Conservation (phyloP, 2,888 invertebrate genomes). For the Dolichomitus sp. region DNA sequence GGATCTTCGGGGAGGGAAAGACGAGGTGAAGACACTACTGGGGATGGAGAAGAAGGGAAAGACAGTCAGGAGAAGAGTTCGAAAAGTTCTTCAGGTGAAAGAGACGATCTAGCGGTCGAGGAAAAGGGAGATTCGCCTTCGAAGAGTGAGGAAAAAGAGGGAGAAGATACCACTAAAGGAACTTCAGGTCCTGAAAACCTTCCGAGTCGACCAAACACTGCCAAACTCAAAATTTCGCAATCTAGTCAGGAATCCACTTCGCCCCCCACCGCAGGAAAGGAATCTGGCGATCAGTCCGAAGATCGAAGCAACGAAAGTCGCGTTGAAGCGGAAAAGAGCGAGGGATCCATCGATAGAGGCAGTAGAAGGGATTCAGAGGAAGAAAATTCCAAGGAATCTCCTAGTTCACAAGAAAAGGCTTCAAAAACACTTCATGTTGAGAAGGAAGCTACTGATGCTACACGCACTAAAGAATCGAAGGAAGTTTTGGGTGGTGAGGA, state of each 20-base stretch:
- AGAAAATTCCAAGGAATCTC: not conserved
- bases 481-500: constrained; percentile 47
- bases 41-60: constrained; percentile 19
- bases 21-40: constrained; percentile 81
- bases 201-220: constrained; percentile 31
- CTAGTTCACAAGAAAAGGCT: constrained; percentile 12
- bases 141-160: constrained; percentile 63
- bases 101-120: constrained; percentile 52
- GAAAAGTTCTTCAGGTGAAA: constrained; percentile 38
- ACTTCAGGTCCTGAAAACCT: constrained; percentile 39
- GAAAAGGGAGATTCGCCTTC: constrained; percentile 41
- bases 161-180: constrained; percentile 38
- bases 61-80: not conserved
- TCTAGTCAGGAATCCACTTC: constrained; percentile 23
- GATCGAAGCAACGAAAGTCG: not conserved
- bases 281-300: constrained; percentile 6
- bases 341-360: not conserved
- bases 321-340: constrained; percentile 15
- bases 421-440: constrained; percentile 12
- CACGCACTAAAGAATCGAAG: constrained; percentile 32
- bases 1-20: constrained; percentile 6
- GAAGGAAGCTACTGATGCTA: constrained; percentile 55
- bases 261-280: constrained; percentile 1
- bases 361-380: constrained; percentile 10
- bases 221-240: constrained; percentile 22